Conservation (phyloP, 2,113 vertebrate species). For the Catharus bicknelli region DNA sequence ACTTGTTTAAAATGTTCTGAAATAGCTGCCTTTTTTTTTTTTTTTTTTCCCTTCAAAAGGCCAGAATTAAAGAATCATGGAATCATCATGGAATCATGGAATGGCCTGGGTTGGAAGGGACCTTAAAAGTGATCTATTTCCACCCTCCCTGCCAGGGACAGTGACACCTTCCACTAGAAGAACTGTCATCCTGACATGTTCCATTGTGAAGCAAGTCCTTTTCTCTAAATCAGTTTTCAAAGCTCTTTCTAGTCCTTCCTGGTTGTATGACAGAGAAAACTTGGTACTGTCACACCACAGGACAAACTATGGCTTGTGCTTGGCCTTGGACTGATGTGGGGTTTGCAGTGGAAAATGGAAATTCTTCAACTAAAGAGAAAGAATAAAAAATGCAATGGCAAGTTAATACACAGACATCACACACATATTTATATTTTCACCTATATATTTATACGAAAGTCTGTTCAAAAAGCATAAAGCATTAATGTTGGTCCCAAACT, state of each 20-base stretch:
- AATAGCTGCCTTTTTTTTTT: not conserved
- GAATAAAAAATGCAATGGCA: not conserved
- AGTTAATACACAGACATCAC: not conserved
- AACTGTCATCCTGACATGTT: not conserved
- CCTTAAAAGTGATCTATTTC: not conserved
- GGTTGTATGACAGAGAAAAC: not conserved
- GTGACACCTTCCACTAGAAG: not conserved
- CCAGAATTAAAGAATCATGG: not conserved
- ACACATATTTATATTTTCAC: not conserved
- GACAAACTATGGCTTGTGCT: not conserved
- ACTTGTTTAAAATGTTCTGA: slow-evolving; percentile 30
- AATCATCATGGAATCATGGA: not conserved
- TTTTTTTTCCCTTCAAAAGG: not conserved
- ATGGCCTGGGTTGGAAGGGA: not conserved
- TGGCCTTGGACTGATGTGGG: not conserved
- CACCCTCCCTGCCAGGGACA: not conserved
- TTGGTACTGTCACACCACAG: not conserved
- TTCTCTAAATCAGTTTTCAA: not conserved
- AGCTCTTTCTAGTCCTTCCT: not conserved
- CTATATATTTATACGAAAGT: not conserved
- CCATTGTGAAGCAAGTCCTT: not conserved
- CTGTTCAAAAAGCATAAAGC: not conserved
- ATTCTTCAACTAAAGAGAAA: not conserved
- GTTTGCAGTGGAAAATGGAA: not conserved
- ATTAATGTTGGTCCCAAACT: not conserved